Percentiles rank a stretch among this genome's conserved stretches.
Conservation (phyloP, 2,113 vertebrate genomes). For the Phylloscopus whistleri region DNA sequence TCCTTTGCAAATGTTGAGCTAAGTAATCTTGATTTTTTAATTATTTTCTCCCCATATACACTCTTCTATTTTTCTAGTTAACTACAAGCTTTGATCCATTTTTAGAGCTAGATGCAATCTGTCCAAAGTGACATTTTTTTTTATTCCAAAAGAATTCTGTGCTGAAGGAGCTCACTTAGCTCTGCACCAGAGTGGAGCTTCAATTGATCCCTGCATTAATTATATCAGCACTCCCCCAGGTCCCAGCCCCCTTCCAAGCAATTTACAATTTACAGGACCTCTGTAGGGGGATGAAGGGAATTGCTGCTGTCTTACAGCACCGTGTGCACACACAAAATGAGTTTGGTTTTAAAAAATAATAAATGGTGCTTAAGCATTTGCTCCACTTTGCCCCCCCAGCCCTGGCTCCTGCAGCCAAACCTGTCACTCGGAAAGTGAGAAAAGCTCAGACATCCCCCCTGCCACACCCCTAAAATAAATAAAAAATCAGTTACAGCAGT, state of each 20-base stretch:
- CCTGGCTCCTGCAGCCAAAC: neutral
- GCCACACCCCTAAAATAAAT: neutral
- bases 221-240: neutral
- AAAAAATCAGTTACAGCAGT: neutral
- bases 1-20: neutral
- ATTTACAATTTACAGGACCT: neutral
- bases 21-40: neutral
- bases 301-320: neutral
- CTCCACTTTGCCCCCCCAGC: neutral
- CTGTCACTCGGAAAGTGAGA: neutral
- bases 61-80: neutral
- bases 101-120: neutral
- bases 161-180: neutral
- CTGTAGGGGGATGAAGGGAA: neutral
- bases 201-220: neutral
- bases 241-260: neutral
- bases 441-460: neutral
- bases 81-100: neutral
- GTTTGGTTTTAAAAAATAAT: neutral
- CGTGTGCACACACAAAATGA: neutral
- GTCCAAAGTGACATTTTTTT: neutral
- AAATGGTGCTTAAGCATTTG: neutral
- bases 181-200: neutral
- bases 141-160: neutral
- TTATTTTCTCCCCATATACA: neutral